phyloP scores from a whole-genome alignment of 2,888 invertebrate genomes.

The Ochropleura leucogaster region DNA sequence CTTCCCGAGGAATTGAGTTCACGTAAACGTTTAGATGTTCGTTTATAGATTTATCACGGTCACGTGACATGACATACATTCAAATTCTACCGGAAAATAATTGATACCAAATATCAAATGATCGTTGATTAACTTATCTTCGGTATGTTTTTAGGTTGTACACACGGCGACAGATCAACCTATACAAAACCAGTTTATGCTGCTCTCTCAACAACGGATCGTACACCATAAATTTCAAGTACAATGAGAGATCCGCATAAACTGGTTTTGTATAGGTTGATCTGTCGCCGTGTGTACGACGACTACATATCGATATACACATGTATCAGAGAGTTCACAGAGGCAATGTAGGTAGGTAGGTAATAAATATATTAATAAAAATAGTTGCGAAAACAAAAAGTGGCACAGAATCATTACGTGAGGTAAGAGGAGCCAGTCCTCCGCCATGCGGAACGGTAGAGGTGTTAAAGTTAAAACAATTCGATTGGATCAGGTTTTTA shows the following conservation, averaged over 20 bases:
- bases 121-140: constrained; percentile 13
- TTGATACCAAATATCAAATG: constrained; percentile 10
- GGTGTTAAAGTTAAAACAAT: constrained; percentile 68
- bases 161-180: no score
- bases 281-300: no score
- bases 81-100: constrained; percentile 19
- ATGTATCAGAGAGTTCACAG: constrained; percentile 49
- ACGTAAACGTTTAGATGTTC: constrained; percentile 37
- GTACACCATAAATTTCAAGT: no score
- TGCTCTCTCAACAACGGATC: no score
- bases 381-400: constrained; percentile 74
- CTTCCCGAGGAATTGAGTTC: constrained; percentile 51
- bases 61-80: constrained; percentile 47
- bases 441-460: constrained; percentile 72
- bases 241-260: no score
- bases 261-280: no score
- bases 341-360: constrained; percentile 55
- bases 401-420: constrained; percentile 72
- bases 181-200: no score
- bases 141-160: not conserved
- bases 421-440: constrained; percentile 72
- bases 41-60: constrained; percentile 48
- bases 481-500: constrained; percentile 67
- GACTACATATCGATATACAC: constrained; percentile 13
- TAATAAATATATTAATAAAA: constrained; percentile 66